These are phyloP conservation scores for Dicycla oo DNA, from an alignment of 2,888 invertebrate species.

Conservation along the genomic window DNA sequence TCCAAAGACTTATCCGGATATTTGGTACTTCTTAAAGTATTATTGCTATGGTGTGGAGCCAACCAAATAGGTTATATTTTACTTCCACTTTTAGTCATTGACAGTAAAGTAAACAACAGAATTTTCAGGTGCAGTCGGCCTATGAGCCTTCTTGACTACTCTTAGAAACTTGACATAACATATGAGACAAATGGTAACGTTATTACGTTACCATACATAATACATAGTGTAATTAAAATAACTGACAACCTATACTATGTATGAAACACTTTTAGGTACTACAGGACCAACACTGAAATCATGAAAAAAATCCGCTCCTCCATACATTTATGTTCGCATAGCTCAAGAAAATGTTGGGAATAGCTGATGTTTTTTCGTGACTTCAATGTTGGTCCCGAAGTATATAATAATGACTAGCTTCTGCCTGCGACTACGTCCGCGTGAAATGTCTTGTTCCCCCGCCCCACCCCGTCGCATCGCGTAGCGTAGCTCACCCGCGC, in stretches of 20 bases:
- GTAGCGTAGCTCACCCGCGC: too few species aligned
- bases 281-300: neutral
- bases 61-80: neutral
- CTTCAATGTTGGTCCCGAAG: neutral
- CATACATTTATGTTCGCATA: neutral
- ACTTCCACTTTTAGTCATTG: neutral
- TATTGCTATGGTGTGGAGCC: neutral
- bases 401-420: too few species aligned
- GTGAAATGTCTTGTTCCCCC: too few species aligned
- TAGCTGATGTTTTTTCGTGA: too few species aligned
- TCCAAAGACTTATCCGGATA: neutral
- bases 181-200: neutral
- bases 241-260: neutral
- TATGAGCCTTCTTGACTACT: neutral
- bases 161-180: neutral
- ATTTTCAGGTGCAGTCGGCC: too few species aligned
- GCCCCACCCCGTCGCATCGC: too few species aligned
- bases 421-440: too few species aligned
- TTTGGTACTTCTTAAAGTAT: neutral
- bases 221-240: neutral
- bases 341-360: neutral
- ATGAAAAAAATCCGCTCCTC: neutral
- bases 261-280: too few species aligned
- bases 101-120: neutral
- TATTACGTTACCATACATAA: too few species aligned